Evolutionary conservation across 2,113 vertebrate species (phyloP).

Genomic region (Callorhinus ursinus): DNA sequence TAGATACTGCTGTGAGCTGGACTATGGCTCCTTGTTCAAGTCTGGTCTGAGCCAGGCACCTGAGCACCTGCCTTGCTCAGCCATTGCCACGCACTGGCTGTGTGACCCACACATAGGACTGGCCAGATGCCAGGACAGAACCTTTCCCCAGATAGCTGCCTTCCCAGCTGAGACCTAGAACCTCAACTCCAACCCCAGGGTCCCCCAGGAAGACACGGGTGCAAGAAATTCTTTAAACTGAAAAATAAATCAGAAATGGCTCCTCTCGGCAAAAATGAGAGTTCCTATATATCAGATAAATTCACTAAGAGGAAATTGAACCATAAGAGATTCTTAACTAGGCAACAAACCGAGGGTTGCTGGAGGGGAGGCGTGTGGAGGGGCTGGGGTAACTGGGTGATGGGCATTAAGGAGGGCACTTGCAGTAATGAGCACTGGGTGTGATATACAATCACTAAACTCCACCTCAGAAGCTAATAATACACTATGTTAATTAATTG

Average conservation of each 20-base stretch:
- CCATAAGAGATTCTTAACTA: background rate
- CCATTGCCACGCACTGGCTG: fast-evolving
- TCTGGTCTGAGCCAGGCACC: background rate
- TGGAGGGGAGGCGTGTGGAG: background rate
- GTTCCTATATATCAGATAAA: background rate
- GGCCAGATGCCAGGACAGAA: fast-evolving
- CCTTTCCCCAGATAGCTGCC: too few relatives aligned
- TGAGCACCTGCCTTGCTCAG: background rate
- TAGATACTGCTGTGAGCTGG: background rate
- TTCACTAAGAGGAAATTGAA: background rate
- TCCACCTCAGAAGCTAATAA: background rate
- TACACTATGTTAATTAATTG: background rate
- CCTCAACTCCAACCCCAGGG: background rate
- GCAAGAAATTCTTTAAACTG: background rate
- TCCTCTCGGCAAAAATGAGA: background rate
- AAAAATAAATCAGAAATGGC: background rate
- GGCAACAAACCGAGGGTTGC: background rate
- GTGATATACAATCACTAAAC: background rate
- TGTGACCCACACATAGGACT: fast-evolving
- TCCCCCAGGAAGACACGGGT: background rate
- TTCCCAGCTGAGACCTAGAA: background rate
- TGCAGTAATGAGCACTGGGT: background rate
- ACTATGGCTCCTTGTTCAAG: fast-evolving
- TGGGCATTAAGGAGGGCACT: background rate
- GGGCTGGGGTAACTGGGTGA: background rate